phyloP scores from a whole-genome alignment of 2,888 invertebrate species.

The Netelia virgata region DNA sequence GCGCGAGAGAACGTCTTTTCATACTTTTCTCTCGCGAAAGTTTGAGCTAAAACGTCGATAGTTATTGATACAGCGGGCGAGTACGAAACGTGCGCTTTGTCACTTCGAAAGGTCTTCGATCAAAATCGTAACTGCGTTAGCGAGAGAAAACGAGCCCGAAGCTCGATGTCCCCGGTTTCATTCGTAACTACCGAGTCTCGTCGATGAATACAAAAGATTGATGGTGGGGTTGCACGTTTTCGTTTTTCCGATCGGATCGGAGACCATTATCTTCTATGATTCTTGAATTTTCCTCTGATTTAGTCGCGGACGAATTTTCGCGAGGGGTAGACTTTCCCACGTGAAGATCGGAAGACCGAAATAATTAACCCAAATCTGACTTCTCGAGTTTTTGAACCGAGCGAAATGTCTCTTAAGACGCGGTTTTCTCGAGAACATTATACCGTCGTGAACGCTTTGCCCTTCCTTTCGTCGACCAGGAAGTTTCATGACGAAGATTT shows the following conservation, averaged over 20 bases:
- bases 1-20: conserved; percentile 19
- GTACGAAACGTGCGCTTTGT: conserved; percentile 32
- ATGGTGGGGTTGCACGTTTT: conserved; percentile 70
- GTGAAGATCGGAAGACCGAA: neutral
- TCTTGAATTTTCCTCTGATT: conserved; percentile 4
- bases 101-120: conserved; percentile 74
- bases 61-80: conserved; percentile 9
- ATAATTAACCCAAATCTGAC: conserved; percentile 52
- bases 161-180: conserved; percentile 71
- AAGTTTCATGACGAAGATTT: conserved; percentile 72
- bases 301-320: neutral
- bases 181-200: conserved; percentile 75
- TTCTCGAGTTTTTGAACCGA: conserved; percentile 37
- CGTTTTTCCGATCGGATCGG: neutral
- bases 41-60: conserved; percentile 44
- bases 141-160: conserved; percentile 55
- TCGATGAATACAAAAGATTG: conserved; percentile 78
- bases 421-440: conserved; percentile 26
- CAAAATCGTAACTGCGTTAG: conserved; percentile 80
- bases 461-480: conserved; percentile 31
- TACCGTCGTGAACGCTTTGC: conserved; percentile 3
- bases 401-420: conserved; percentile 52
- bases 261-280: neutral
- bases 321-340: neutral
- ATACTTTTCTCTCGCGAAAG: conserved; percentile 23